Conservation (phyloP, 2,113 vertebrate species). For the Mixornis gularis region DNA sequence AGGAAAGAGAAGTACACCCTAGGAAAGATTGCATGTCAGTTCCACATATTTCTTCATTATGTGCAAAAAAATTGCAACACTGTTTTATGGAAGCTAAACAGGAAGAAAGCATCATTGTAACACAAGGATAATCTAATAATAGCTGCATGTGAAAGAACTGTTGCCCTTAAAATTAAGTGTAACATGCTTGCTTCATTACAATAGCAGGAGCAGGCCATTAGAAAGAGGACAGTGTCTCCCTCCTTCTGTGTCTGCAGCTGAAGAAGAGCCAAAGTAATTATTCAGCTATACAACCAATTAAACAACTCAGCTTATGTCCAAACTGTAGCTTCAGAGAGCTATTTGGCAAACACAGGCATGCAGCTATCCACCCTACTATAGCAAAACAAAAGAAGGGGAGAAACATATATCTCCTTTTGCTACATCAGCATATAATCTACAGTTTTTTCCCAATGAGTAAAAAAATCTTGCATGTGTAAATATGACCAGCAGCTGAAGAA, state of each 20-base stretch:
- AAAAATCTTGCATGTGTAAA: not conserved
- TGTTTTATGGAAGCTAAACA: not conserved
- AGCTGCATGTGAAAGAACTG: constrained; percentile 11
- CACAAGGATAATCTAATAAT: not conserved
- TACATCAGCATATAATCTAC: not conserved
- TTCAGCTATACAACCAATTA: not conserved
- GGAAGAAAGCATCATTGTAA: constrained; percentile 14
- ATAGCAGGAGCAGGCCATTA: not conserved
- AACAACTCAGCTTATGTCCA: not conserved
- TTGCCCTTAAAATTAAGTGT: not conserved
- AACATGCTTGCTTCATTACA: not conserved
- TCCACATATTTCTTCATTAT: not conserved
- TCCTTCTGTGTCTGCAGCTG: not conserved
- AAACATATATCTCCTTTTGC: not conserved
- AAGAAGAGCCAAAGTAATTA: not conserved
- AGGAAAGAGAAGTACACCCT: constrained; percentile 53
- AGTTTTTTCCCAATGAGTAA: not conserved
- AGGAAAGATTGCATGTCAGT: not conserved
- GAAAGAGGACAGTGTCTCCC: not conserved
- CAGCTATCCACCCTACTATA: not conserved
- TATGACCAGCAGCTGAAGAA: not conserved
- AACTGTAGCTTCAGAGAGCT: not conserved
- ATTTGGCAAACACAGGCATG: not conserved
- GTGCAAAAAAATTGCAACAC: not conserved
- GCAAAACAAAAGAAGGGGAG: not conserved